Evolutionary conservation across 2,888 invertebrate species (phyloP).

Genomic region (Scelioninae gen. 2): DNA sequence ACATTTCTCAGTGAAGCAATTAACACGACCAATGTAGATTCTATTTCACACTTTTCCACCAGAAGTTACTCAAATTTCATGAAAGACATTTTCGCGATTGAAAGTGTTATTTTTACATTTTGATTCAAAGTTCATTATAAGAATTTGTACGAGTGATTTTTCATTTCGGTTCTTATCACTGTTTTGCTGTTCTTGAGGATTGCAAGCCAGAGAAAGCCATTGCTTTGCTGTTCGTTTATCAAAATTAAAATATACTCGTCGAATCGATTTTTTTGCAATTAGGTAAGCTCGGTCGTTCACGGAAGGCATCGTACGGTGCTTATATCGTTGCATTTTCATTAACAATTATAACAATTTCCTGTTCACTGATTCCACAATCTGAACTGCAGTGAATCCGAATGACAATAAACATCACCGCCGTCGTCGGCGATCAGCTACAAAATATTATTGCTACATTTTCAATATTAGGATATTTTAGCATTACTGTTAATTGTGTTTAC

Average conservation of each 20-base stretch:
- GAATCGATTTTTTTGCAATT: conserved; percentile 64
- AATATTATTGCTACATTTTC: conserved; percentile 55
- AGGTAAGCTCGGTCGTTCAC: conserved; percentile 75
- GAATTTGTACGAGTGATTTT: conserved; percentile 37
- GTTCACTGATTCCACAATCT: conserved; percentile 49
- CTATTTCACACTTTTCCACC: conserved; percentile 24
- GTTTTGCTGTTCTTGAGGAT: conserved; percentile 30
- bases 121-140: conserved; percentile 14
- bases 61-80: conserved; percentile 5
- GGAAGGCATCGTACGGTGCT: conserved; percentile 75
- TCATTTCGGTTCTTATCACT: conserved; percentile 23
- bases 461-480: conserved; percentile 24
- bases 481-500: conserved; percentile 6
- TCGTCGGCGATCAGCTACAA: conserved; percentile 34
- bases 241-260: conserved; percentile 38
- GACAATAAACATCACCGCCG: conserved; percentile 44
- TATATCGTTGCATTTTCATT: conserved; percentile 66
- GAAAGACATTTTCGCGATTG: no score
- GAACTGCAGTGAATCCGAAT: conserved; percentile 52
- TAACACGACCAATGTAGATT: no score
- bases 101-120: conserved; percentile 24
- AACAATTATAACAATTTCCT: conserved; percentile 68
- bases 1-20: conserved; percentile 57
- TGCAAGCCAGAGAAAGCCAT: conserved; percentile 19
- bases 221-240: conserved; percentile 14